Percentiles rank a stretch among this genome's conserved stretches.
Evolutionary conservation across 2,888 invertebrate species (phyloP).

Genomic region (Tortrix viridana): DNA sequence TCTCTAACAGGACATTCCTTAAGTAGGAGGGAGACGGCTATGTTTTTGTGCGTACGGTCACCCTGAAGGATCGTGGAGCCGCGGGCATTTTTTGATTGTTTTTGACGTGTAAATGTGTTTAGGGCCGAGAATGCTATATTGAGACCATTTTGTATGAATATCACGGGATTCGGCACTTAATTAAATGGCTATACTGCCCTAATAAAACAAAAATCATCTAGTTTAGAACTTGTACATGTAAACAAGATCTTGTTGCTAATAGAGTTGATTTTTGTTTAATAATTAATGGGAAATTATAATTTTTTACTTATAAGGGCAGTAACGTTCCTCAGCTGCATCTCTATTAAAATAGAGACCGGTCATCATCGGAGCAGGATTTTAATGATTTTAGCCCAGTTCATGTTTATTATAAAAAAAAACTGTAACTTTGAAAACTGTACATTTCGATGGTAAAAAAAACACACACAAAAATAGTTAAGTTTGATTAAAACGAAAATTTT

Average conservation of each 20-base stretch:
- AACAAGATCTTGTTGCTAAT: too few species aligned
- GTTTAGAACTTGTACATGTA: too few species aligned
- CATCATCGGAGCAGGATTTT: constrained; percentile 22
- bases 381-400: too few species aligned
- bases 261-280: constrained; percentile 33
- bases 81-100: constrained; percentile 49
- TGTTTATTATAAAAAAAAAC: too few species aligned
- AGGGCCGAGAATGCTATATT: constrained; percentile 17
- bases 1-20: constrained; percentile 49
- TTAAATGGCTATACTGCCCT: too few species aligned
- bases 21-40: constrained; percentile 56
- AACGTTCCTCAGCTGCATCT: constrained; percentile 29
- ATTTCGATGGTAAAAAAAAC: too few species aligned
- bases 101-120: constrained; percentile 56
- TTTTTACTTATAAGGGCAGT: not conserved
- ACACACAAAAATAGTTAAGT: too few species aligned
- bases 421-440: too few species aligned
- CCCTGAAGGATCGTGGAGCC: constrained; percentile 53
- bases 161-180: too few species aligned
- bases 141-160: too few species aligned
- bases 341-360: constrained; percentile 11
- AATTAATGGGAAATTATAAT: not conserved
- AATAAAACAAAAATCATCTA: too few species aligned
- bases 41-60: constrained; percentile 46
- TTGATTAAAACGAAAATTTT: too few species aligned